Percentiles rank a stretch among this genome's conserved stretches.
Conservation (phyloP, 2,113 vertebrate genomes). For the Loxodonta africana region DNA sequence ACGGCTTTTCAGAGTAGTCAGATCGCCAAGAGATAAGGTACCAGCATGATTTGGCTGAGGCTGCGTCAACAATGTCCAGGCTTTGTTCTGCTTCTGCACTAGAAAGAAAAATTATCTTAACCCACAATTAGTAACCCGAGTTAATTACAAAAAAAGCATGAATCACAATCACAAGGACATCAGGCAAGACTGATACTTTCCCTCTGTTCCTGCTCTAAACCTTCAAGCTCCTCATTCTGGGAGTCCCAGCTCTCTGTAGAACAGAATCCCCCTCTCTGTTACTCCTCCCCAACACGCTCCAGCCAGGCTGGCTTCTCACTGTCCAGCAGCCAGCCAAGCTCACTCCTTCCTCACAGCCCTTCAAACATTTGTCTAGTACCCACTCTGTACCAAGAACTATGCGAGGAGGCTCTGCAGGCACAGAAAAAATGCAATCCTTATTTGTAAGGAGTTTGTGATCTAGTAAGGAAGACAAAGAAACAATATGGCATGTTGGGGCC, state of each 20-base stretch:
- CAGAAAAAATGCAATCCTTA: not conserved
- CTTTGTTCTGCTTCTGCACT: not conserved
- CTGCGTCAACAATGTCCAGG: not conserved
- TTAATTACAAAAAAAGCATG: not conserved
- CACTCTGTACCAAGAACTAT: not conserved
- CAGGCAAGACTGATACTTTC: not conserved
- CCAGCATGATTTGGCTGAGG: not conserved
- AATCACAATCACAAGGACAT: not conserved
- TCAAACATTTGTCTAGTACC: not conserved
- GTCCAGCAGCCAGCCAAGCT: not conserved
- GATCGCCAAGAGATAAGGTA: not conserved
- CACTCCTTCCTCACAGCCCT: not conserved
- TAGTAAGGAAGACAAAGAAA: too few relatives aligned
- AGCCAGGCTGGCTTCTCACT: not conserved
- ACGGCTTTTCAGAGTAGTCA: not conserved
- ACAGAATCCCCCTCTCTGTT: not conserved
- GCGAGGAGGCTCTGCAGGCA: not conserved
- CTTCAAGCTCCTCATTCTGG: too few relatives aligned
- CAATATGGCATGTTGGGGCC: not conserved
- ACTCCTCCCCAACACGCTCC: not conserved
- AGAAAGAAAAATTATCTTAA: not conserved
- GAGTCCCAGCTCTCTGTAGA: accelerated
- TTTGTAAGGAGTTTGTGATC: not conserved
- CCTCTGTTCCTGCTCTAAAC: not conserved
- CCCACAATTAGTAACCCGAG: not conserved